Evolutionary conservation across 2,113 vertebrate species (phyloP).

Genomic region (Scomber scombrus): DNA sequence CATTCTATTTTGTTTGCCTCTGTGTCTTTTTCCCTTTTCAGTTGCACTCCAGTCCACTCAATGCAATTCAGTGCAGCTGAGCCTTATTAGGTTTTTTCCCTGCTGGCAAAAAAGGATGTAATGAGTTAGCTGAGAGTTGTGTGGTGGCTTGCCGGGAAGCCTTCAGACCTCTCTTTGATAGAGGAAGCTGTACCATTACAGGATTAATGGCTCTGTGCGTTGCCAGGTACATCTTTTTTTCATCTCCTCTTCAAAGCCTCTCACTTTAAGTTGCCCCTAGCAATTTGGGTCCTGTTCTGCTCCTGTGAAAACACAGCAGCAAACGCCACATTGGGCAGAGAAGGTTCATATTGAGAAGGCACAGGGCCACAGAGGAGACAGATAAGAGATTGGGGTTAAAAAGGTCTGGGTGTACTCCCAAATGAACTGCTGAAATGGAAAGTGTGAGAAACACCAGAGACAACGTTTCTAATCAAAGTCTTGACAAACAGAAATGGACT

Average conservation of each 20-base stretch:
- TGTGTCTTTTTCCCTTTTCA: constrained; percentile 28
- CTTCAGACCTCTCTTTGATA: constrained; percentile 72
- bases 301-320: constrained; percentile 64
- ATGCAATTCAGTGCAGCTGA: constrained; percentile 61
- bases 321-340: constrained; percentile 23
- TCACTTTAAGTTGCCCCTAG: constrained; percentile 70
- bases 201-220: constrained; percentile 77
- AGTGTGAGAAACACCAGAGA: constrained; percentile 37
- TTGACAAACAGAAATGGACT: constrained; percentile 50
- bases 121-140: constrained; percentile 82
- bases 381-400: constrained; percentile 68
- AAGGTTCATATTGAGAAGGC: constrained; percentile 39
- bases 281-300: constrained; percentile 65
- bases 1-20: constrained; percentile 40
- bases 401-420: constrained; percentile 21
- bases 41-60: constrained; percentile 35
- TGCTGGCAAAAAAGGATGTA: constrained; percentile 78
- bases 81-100: constrained; percentile 60
- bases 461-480: constrained; percentile 52
- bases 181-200: constrained; percentile 81
- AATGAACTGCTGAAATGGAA: constrained; percentile 52
- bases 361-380: constrained; percentile 49
- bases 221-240: constrained; percentile 74
- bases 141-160: constrained; percentile 79
- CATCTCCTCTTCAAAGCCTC: constrained; percentile 73